Percentiles rank a stretch among this genome's conserved stretches.
phyloP scores from a whole-genome alignment of 2,797 vertebrate genomes.

The Urosaurus nigricauda region DNA sequence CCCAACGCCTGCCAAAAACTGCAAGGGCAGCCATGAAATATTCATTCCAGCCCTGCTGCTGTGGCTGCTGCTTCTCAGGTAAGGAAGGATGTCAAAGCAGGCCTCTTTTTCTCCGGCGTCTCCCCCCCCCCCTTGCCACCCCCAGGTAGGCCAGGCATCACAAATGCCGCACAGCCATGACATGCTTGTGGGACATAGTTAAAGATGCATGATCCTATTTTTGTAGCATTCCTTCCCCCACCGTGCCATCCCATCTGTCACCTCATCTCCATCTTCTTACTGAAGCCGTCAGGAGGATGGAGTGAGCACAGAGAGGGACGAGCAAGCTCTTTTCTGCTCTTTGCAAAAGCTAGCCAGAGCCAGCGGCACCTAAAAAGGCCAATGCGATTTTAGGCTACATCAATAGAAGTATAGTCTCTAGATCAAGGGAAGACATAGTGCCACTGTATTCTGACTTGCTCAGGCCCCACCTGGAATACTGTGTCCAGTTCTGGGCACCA shows the following conservation, averaged over 20 bases:
- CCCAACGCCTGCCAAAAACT: slow-evolving; percentile 42
- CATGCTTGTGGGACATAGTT: slow-evolving; percentile 20
- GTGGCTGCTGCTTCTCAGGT: neutral
- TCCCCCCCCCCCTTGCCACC: fast-evolving
- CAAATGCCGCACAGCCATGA: neutral
- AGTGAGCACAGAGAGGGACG: too few species aligned
- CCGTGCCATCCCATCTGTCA: neutral
- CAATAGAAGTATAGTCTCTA: too few species aligned
- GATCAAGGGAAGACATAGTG: too few species aligned
- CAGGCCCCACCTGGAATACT: too few species aligned
- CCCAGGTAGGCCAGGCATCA: neutral
- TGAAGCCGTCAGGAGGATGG: neutral
- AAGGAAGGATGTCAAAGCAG: neutral
- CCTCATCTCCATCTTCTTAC: neutral
- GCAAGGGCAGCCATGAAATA: slow-evolving; percentile 58
- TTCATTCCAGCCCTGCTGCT: slow-evolving; percentile 44
- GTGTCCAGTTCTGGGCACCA: too few species aligned
- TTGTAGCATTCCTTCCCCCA: neutral
- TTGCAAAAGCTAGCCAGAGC: too few species aligned
- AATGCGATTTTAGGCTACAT: too few species aligned
- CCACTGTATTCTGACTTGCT: too few species aligned
- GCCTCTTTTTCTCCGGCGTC: fast-evolving
- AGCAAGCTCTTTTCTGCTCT: fast-evolving
- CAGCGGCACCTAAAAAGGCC: too few species aligned
- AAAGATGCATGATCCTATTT: slow-evolving; percentile 50